These are phyloP conservation scores for Xerus rutilus DNA, from an alignment of 2,797 vertebrate species.

Conservation along the genomic window DNA sequence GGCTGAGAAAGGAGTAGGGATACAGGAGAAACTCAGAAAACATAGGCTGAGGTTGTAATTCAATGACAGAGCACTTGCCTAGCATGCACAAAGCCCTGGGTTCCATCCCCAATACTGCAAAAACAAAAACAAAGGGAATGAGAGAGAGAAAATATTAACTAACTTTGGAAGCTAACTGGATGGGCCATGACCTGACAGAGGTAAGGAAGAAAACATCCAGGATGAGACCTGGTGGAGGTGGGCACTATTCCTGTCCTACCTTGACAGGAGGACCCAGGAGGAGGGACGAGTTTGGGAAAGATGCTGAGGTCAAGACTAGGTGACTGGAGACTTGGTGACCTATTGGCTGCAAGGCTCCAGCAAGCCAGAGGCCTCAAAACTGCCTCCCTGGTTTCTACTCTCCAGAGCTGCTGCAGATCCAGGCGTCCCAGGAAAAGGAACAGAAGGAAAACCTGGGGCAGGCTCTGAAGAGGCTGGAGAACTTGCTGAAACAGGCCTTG, in stretches of 20 bases:
- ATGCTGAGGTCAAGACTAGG: not conserved
- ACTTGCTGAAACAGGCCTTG: conserved; percentile 57
- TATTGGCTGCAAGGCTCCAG: not conserved
- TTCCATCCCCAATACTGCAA: no score
- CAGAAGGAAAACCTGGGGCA: conserved; percentile 72
- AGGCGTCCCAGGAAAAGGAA: conserved; percentile 70
- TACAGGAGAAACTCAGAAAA: not conserved
- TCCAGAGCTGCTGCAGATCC: conserved; percentile 78
- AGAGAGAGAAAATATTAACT: no score
- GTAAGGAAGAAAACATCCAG: not conserved
- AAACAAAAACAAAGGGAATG: no score
- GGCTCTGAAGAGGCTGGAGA: conserved; percentile 62
- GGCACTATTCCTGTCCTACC: not conserved
- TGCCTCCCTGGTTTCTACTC: not conserved
- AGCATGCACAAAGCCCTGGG: no score
- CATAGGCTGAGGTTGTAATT: not conserved
- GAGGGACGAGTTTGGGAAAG: not conserved
- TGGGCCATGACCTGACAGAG: not conserved
- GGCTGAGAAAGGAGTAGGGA: not conserved
- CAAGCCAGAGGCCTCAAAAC: not conserved
- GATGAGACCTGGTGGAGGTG: not conserved
- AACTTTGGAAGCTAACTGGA: not conserved
- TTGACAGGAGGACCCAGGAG: not conserved
- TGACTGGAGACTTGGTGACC: not conserved
- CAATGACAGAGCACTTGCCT: no score